Base-by-base conservation (phyloP, 2,888 invertebrate species). In the Odontothrips loti region DNA sequence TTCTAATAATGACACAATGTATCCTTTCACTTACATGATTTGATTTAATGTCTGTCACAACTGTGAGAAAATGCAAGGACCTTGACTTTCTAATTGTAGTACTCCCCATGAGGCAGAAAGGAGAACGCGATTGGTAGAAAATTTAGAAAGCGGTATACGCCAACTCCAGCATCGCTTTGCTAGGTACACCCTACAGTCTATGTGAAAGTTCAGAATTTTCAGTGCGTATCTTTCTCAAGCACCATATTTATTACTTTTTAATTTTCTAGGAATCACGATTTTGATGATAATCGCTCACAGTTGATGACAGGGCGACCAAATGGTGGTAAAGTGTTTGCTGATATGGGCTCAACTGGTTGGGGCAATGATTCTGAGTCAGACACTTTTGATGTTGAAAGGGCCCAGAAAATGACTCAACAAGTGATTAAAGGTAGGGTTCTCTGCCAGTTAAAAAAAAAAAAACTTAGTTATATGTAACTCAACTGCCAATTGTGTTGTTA, bases 31-130 rank as follows among this genome's bases (percentile, higher is more conserved):
- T 6, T 75, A 0, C 20, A n/a, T 12, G 80, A n/a, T 10, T n/a
- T 78, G 27, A 4, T 20, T 17, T 43, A 6, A 47, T n/a, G 15
- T 79, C 10, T 27, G 8, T 79, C 12, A 15, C 20, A 23, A 47
- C 9, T 79, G n/a, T 23, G 20, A 47, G 10, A 47, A 0, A 23
- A 9, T 23, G 47, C 11, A 63, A n/a, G 8, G 80, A n/a, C 34
- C 11, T 75, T 47, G 23, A 63, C 29, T 20, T 1, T 79, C 83
- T 80, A 81, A 51, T 80, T 81, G 34, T 83, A 92, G 92, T 85
- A 92, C 92, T 34, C 86, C 87, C 63, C 90, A 91, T 82, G 93
- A 93, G 86, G 88, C 90, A 43, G 92, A 92, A 85, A 88, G 91
- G 82, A 88, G 93, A 79, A 89, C 88, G 48, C 88, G 91, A 63